These are phyloP conservation scores for Drosophila algonquin DNA, from an alignment of 2,888 invertebrate genomes.

Conservation along the genomic window DNA sequence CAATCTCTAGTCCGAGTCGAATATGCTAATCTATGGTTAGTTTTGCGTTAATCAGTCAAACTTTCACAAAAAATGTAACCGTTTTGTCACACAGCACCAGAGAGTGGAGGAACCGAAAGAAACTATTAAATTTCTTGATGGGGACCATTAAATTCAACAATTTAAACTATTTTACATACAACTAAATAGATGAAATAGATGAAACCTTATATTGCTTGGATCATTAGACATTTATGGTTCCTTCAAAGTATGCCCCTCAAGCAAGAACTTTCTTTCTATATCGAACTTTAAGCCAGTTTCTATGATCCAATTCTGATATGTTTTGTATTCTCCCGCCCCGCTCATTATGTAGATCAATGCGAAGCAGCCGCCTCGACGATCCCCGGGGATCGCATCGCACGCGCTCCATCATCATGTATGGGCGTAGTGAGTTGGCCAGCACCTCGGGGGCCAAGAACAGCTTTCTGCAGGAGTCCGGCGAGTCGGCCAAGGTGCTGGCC, in stretches of 20 bases:
- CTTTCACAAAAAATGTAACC: slow-evolving; percentile 69
- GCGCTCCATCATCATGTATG: slow-evolving; percentile 84
- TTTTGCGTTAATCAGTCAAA: slow-evolving; percentile 58
- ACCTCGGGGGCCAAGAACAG: slow-evolving; percentile 79
- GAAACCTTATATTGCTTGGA: neutral
- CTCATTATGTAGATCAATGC: slow-evolving; percentile 76
- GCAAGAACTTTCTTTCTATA: slow-evolving; percentile 6
- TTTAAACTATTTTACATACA: slow-evolving; percentile 8
- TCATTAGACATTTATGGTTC: neutral
- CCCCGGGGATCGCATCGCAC: slow-evolving; percentile 83
- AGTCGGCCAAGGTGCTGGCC: slow-evolving; percentile 68
- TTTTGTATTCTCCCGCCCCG: neutral
- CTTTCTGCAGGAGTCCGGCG: slow-evolving; percentile 76
- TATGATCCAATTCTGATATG: neutral
- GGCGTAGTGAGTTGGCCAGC: slow-evolving; percentile 83
- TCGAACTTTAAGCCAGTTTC: neutral
- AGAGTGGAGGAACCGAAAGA: slow-evolving; percentile 6
- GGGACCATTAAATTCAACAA: slow-evolving; percentile 2
- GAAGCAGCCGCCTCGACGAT: slow-evolving; percentile 83
- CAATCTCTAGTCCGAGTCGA: slow-evolving; percentile 34
- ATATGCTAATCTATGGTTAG: slow-evolving; percentile 47
- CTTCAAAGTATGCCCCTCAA: neutral
- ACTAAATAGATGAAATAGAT: neutral
- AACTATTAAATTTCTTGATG: slow-evolving; percentile 9
- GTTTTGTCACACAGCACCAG: slow-evolving; percentile 53